Base-by-base conservation (phyloP, 2,888 invertebrate genomes). In the Polyploca ridens region DNA sequence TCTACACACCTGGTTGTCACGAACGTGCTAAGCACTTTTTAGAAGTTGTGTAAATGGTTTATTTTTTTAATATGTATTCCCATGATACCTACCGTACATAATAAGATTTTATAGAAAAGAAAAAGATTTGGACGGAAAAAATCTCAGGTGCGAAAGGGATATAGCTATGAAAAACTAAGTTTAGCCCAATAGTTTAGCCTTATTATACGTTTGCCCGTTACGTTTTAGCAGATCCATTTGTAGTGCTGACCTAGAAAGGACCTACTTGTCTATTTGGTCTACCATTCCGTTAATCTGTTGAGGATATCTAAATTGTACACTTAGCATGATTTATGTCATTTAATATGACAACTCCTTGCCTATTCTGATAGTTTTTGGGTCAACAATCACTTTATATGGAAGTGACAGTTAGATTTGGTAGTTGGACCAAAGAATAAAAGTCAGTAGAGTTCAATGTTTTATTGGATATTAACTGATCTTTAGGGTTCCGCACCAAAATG, bases 361-460 rank as follows among this genome's bases (percentile, higher is more conserved):
- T 19, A 8, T 54, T 54, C 19, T 14, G 54, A 19, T 54, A 19
- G 54, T 16, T 54, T 54, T 54, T 54, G 54, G 54, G 54, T 54
- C 54, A 54, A n/a, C 54, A 54, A 19, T 54, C 54, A 19, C 54
- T 54, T 54, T 54, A 54, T 19, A 54, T 54, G 54, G 54, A 54
- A 54, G 19, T 54, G 54, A 54, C 54, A 19, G 54, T 54, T 54
- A 54, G 16, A 54, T 19, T 54, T 54, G 54, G 16, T 8, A 10
- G 27, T 58, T 62, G 61, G 64, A 62, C 54, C 10, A 19, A n/a
- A 27, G 27, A 27, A 27, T 27, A 27, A 27, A 27, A 27, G 27
- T 27, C 27, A 27, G 27, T 1, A 1, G 54, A 54, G 16, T 19
- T 54, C 54, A 54, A 54, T 54, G 19, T 6, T 19, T 54, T 54